phyloP scores from a whole-genome alignment of 2,797 vertebrate species.

The Aeoliscus strigatus region DNA sequence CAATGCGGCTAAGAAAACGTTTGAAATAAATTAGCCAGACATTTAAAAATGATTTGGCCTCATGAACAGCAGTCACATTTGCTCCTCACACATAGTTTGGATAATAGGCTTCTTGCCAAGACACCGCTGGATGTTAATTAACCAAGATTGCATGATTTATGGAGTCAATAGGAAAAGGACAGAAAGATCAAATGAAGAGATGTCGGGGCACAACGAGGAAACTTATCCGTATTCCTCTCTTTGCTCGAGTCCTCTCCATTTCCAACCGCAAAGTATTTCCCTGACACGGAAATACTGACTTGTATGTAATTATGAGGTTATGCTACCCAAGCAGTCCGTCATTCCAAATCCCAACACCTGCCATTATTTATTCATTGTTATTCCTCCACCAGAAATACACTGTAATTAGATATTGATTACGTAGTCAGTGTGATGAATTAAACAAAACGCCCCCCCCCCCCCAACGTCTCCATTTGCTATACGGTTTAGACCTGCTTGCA shows the following conservation, averaged over 20 bases:
- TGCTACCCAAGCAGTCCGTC: conserved; percentile 65
- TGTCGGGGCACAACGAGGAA: conserved; percentile 46
- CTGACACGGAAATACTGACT: conserved; percentile 75
- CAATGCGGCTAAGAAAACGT: conserved; percentile 2
- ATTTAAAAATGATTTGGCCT: conserved; percentile 9
- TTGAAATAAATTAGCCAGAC: not conserved
- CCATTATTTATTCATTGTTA: conserved; percentile 78
- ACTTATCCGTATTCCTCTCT: conserved; percentile 48
- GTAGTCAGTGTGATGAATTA: conserved; percentile 75
- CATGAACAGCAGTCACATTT: conserved; percentile 12
- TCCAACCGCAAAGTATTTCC: conserved; percentile 69
- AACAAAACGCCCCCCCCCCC: conserved; percentile 72
- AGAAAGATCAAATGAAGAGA: conserved; percentile 52
- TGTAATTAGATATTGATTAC: conserved; percentile 78
- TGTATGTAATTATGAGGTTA: conserved; percentile 79
- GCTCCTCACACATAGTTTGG: conserved; percentile 4
- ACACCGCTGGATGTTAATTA: conserved; percentile 52
- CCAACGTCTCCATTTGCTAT: conserved; percentile 61
- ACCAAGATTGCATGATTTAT: conserved; percentile 55
- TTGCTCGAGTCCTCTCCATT: conserved; percentile 64
- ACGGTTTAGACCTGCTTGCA: conserved; percentile 45
- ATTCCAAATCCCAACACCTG: conserved; percentile 64
- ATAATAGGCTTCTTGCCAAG: conserved; percentile 35
- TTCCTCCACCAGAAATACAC: conserved; percentile 74
- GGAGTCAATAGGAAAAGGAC: conserved; percentile 55